Base-by-base conservation (phyloP, 1,140 invertebrate species). In the Eupristina koningsbergeri region DNA sequence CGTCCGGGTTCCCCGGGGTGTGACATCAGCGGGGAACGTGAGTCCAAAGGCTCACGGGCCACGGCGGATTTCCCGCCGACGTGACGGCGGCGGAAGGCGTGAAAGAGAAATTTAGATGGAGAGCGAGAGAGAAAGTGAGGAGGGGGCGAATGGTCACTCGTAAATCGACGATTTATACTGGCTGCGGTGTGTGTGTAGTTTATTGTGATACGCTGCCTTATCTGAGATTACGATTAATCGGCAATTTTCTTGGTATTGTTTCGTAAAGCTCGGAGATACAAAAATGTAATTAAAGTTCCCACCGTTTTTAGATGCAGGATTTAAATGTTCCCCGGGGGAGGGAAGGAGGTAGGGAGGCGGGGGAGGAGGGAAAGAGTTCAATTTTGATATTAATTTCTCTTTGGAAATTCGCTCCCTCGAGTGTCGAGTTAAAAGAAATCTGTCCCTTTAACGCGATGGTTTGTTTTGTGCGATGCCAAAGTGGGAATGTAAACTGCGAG, bases 11-110 rank as follows among this genome's bases (percentile, higher is more conserved):
- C 50, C 22, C 29, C 73, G 31, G 8, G n/a, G 5, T 11, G 29
- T 74, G 86, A 88, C 85, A 86, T 87, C 85, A 87, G 61, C 41
- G 85, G 83, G 29, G 76, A 85, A 85, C 84, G 84, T 85, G 84
- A 85, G n/a, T n/a, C 15, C 73, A 67, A 45, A 39, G 64, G 64
- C 53, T 74, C 45, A 64, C 61, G 45, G 36, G 64, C 79, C 53
- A 36, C 58, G 58, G 71, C 80, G 84, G 79, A 85, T 81, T 85
- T 85, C 84, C 84, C 84, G 84, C 41, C 36, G 75, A 79, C 75
- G 64, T 74, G 64, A 61, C 63, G 26, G 22, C 69, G 80, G 19
- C 63, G 26, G 22, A 53, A 36, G n/a, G 74, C 47, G 50, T 50
- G 47, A 63, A 63, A 78, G 78, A 80, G 78, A 80, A 71, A 80